Conservation (phyloP, 2,113 vertebrate genomes). For the Embiotoca jacksoni region DNA sequence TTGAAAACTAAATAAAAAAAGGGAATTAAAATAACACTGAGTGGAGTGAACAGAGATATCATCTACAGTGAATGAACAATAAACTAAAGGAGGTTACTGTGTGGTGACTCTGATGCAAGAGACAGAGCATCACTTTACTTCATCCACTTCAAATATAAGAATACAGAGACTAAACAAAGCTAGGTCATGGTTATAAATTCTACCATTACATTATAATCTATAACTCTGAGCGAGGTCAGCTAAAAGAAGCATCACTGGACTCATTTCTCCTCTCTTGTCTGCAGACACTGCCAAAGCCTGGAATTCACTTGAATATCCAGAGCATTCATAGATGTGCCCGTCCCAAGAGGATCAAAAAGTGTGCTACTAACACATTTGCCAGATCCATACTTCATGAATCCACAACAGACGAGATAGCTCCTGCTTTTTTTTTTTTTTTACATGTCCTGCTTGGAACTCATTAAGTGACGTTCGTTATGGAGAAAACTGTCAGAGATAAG, state of each 20-base stretch:
- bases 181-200: conserved; percentile 63
- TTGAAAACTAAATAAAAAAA: not conserved
- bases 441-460: not conserved
- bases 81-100: conserved; percentile 1
- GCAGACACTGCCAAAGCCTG: conserved; percentile 69
- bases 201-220: conserved; percentile 56
- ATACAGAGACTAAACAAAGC: conserved; percentile 49
- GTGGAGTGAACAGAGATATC: not conserved
- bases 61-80: conserved; percentile 2
- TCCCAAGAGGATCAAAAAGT: conserved; percentile 66
- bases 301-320: conserved; percentile 68
- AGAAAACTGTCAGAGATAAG: not conserved
- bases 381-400: conserved; percentile 64
- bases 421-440: not conserved
- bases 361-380: conserved; percentile 76
- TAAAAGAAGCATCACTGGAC: conserved; percentile 78
- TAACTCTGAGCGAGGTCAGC: conserved; percentile 75
- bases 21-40: not conserved
- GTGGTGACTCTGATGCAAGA: not conserved
- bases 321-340: conserved; percentile 65
- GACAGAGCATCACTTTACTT: not conserved
- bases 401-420: conserved; percentile 4
- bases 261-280: conserved; percentile 70
- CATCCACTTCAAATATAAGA: conserved; percentile 10
- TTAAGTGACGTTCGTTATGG: not conserved